A percentile compares a stretch with the other conserved stretches of the same genome.
Evolutionary conservation across 2,888 invertebrate genomes (phyloP).

Genomic region (Schrankia costaestrigalis): DNA sequence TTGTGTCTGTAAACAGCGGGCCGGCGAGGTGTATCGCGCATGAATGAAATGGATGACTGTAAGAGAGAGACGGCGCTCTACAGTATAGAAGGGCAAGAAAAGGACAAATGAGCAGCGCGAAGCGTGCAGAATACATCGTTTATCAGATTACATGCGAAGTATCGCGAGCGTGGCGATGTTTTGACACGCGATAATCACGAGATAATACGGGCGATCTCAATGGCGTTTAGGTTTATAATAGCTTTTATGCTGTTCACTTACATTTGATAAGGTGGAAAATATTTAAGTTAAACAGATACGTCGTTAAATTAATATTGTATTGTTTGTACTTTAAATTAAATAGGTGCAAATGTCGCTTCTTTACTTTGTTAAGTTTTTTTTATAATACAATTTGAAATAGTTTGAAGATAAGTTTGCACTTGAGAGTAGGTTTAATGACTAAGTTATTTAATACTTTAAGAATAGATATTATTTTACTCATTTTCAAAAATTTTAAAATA

Average conservation of each 20-base stretch:
- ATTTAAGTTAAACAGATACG: no score
- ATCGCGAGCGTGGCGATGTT: constrained; percentile 81
- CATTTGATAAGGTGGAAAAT: constrained; percentile 50
- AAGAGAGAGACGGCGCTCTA: constrained; percentile 49
- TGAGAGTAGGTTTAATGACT: no score
- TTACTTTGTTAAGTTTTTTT: no score
- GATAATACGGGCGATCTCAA: constrained; percentile 79
- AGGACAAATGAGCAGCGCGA: constrained; percentile 60
- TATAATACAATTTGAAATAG: no score
- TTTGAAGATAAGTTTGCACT: no score
- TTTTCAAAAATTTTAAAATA: no score
- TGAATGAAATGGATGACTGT: constrained; percentile 80
- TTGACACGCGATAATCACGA: constrained; percentile 82
- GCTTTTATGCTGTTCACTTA: constrained; percentile 67
- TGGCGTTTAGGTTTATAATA: constrained; percentile 78
- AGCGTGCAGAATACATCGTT: constrained; percentile 81
- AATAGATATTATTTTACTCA: no score
- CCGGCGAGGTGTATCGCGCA: constrained; percentile 77
- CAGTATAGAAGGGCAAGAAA: constrained; percentile 36
- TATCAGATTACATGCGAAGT: constrained; percentile 82
- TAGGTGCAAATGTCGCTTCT: no score
- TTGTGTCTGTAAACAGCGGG: constrained; percentile 80
- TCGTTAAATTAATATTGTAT: no score
- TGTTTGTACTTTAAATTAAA: no score
- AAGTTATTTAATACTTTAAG: no score